These are phyloP conservation scores for Empis stercorea DNA, from an alignment of 2,888 invertebrate genomes.

Conservation along the genomic window DNA sequence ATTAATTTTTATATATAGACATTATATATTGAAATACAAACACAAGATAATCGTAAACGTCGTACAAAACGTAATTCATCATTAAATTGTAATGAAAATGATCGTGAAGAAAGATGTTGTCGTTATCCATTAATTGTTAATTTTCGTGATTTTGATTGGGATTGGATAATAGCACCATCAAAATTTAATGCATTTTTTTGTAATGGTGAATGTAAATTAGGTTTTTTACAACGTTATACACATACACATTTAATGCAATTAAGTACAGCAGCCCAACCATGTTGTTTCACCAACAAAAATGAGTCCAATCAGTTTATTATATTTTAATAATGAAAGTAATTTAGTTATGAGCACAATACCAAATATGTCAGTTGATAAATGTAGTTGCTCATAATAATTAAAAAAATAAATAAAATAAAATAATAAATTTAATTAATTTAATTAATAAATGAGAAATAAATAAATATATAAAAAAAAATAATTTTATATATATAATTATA, in stretches of 20 bases:
- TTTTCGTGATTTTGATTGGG: slow-evolving; percentile 82
- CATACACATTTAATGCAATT: slow-evolving; percentile 81
- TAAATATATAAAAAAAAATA: too few relatives aligned
- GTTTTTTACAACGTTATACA: slow-evolving; percentile 73
- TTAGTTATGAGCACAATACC: slow-evolving; percentile 79
- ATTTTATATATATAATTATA: too few relatives aligned
- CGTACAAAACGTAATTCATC: slow-evolving; percentile 66
- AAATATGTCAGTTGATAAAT: slow-evolving; percentile 88
- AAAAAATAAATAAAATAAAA: background rate
- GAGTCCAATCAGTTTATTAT: slow-evolving; percentile 80
- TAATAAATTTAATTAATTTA: too few relatives aligned
- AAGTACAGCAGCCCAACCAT: slow-evolving; percentile 73
- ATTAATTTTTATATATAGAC: slow-evolving; percentile 19
- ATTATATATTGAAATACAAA: slow-evolving; percentile 31
- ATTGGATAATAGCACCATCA: slow-evolving; percentile 94
- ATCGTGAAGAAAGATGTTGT: slow-evolving; percentile 74
- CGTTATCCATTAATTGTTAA: slow-evolving; percentile 87
- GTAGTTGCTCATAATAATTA: slow-evolving; percentile 67
- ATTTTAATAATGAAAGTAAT: slow-evolving; percentile 78
- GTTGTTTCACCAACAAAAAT: slow-evolving; percentile 85
- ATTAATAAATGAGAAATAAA: too few relatives aligned
- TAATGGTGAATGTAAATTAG: slow-evolving; percentile 84
- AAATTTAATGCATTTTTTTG: slow-evolving; percentile 93
- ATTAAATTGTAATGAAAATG: slow-evolving; percentile 65
- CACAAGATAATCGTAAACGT: slow-evolving; percentile 37